Base-by-base conservation (phyloP, 2,888 invertebrate genomes). In the Andrena trimmerana region DNA sequence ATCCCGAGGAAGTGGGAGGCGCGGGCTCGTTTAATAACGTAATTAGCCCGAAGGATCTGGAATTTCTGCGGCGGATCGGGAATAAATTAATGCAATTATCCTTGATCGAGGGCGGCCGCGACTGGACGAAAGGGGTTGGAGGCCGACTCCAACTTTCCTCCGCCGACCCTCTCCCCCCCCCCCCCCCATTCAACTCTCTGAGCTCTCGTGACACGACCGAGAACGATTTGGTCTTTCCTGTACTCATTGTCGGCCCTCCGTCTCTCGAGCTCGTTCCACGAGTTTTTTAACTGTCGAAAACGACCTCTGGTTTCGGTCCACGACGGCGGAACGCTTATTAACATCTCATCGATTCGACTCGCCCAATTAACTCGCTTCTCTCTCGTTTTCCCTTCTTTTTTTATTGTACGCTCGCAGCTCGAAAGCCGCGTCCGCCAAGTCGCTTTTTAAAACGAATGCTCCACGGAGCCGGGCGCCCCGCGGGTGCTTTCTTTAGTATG, bases 81-180 rank as follows among this genome's bases (percentile, higher is more conserved):
- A 90, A 92, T 90, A 90, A 91, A 91, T 92, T 91, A 90, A 91
- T 90, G 92, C 90, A 92, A 93, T 92, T 92, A 91, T 86, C 81
- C 86, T 82, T 73, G 87, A 86, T 88, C 76, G 71, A 78, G 82
- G 75, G 72, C 48, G 68, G 80, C 57, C 62, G 60, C 71, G 78
- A 78, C 66, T 33, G 71, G 72, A 70, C 73, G 77, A 78, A 85
- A 85, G 74, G 81, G 75, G 57, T 79, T 59, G 62, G 80, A 57
- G 81, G 78, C 42, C 42, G 78, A 27, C 31, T 81, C 67, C 52
- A 54, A 79, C 72, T 77, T 80, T 24, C 57, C n/a, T 6, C 2
- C 27, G 20, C 57, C 33, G 10, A 20, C 59, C 50, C 52, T 50
- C 57, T 62, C 27, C 48, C 63, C 42, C 27, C 42, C 33, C 63